phyloP scores from a whole-genome alignment of 1,140 invertebrate genomes.

The Branchinecta lindahli region DNA sequence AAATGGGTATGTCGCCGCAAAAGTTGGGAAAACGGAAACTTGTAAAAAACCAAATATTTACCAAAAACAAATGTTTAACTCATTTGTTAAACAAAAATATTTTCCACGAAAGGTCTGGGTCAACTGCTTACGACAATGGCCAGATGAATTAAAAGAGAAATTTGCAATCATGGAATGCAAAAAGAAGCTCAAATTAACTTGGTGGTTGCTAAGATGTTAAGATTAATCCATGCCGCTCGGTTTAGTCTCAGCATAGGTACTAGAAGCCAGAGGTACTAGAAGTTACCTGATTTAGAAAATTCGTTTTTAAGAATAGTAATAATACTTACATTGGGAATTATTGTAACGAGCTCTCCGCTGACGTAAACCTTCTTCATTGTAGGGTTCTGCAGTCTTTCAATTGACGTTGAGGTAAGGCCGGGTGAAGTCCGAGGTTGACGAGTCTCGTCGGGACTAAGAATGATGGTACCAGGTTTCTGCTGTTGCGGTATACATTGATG shows the following conservation, averaged over 20 bases:
- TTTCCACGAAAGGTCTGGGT: background rate
- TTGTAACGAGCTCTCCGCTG: background rate
- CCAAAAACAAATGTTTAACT: conserved; percentile 2
- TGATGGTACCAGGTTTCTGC: background rate
- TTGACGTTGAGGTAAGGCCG: background rate
- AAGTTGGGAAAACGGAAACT: conserved; percentile 8
- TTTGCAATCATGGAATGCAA: background rate
- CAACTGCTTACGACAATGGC: conserved; percentile 5
- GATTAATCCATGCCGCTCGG: background rate
- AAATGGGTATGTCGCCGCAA: too few species aligned
- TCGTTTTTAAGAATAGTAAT: background rate
- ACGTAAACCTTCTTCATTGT: conserved; percentile 1
- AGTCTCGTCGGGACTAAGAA: background rate
- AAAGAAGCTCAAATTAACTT: conserved; percentile 6
- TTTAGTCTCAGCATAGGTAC: conserved; percentile 8
- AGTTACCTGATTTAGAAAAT: background rate
- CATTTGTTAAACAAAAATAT: background rate
- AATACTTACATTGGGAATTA: conserved; percentile 6
- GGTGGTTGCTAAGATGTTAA: conserved; percentile 5
- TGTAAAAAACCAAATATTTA: conserved; percentile 6
- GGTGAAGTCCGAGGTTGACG: background rate
- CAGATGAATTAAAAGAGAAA: background rate
- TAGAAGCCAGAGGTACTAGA: background rate
- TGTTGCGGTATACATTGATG: background rate
- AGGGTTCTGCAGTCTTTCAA: background rate